Percentiles rank a stretch among this genome's conserved stretches.
Evolutionary conservation across 2,113 vertebrate species (phyloP).

Genomic region (Toxotes chatareus): DNA sequence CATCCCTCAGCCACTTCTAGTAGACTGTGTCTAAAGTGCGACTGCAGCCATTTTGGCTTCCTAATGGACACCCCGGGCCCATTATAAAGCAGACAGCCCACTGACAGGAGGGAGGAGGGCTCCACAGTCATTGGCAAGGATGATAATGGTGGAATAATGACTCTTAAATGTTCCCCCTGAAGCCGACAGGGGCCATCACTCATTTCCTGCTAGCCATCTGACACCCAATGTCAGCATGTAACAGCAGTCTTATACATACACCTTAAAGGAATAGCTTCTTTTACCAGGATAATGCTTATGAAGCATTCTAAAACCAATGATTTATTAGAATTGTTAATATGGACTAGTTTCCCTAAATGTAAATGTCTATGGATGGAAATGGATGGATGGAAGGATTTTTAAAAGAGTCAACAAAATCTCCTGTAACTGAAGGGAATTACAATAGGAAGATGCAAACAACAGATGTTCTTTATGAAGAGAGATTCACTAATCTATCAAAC

Average conservation of each 20-base stretch:
- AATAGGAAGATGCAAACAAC: constrained; percentile 26
- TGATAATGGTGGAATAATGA: constrained; percentile 80
- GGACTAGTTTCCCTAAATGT: background rate
- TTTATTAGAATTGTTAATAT: background rate
- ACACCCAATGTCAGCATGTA: constrained; percentile 50
- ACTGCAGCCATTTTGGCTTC: constrained; percentile 62
- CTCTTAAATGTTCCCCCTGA: constrained; percentile 72
- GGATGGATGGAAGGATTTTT: background rate
- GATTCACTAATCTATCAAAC: constrained; percentile 22
- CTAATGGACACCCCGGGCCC: constrained; percentile 67
- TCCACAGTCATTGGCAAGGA: constrained; percentile 71
- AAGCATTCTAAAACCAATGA: constrained; percentile 1
- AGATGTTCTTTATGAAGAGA: constrained; percentile 29
- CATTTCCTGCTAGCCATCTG: constrained; percentile 60
- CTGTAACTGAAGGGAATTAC: constrained; percentile 14
- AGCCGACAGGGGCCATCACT: constrained; percentile 71
- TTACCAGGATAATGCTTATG: background rate
- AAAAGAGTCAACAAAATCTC: constrained; percentile 1
- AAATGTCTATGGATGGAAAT: background rate
- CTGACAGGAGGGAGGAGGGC: constrained; percentile 62
- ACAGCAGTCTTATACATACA: constrained; percentile 23
- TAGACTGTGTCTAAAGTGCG: constrained; percentile 46
- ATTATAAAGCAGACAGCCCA: constrained; percentile 67
- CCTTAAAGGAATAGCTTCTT: constrained; percentile 5
- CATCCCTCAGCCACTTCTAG: constrained; percentile 18